Percentiles rank a stretch among this genome's conserved stretches.
Conservation (phyloP, 2,888 invertebrate genomes). For the Muschampia plurimacula region DNA sequence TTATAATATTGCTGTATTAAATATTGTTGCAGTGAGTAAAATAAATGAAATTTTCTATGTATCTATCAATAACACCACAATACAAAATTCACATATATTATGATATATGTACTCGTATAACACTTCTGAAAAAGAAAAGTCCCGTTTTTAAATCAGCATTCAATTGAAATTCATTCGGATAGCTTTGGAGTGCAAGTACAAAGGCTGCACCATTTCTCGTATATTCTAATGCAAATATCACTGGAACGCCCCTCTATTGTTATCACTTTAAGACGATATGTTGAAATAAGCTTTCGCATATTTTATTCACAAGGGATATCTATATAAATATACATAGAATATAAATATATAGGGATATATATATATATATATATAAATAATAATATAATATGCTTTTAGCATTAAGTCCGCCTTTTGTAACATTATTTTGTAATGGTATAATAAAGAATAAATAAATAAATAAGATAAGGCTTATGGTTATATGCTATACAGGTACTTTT, state of each 20-base stretch:
- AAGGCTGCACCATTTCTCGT: slow-evolving; percentile 71
- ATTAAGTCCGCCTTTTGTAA: too few species aligned
- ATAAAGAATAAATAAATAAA: too few species aligned
- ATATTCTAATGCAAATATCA: slow-evolving; percentile 82
- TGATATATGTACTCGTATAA: too few species aligned
- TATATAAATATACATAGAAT: too few species aligned
- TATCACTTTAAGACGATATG: slow-evolving; percentile 70
- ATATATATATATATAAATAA: too few species aligned
- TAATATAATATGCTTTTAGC: too few species aligned
- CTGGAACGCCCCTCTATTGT: slow-evolving; percentile 75
- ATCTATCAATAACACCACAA: background rate
- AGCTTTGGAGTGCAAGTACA: slow-evolving; percentile 55
- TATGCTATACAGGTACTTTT: too few species aligned
- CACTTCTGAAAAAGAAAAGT: background rate
- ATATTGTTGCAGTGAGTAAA: background rate
- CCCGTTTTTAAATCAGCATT: slow-evolving; percentile 3
- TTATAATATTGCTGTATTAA: too few species aligned
- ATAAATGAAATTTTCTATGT: background rate
- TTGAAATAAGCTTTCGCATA: slow-evolving; percentile 43
- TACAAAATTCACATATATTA: background rate
- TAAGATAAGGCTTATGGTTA: too few species aligned
- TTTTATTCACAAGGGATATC: background rate
- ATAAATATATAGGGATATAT: too few species aligned
- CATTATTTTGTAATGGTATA: too few species aligned
- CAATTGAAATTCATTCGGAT: background rate